These are phyloP conservation scores for Carabus problematicus DNA, from an alignment of 2,888 invertebrate genomes.

Conservation along the genomic window DNA sequence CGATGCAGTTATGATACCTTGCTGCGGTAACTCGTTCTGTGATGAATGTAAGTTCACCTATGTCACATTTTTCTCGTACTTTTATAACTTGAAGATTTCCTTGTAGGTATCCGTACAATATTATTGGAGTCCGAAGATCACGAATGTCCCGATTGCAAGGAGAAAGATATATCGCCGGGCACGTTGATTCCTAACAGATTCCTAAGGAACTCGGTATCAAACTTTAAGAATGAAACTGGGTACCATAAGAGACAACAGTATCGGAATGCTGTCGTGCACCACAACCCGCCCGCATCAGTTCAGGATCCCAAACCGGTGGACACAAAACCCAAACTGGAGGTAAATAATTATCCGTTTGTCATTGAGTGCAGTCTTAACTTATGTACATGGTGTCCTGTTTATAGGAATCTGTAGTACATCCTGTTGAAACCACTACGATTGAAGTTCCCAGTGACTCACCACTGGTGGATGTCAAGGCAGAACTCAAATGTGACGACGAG, in stretches of 20 bases:
- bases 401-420: slow-evolving; percentile 38
- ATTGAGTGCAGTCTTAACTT: not conserved
- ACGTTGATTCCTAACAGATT: slow-evolving; percentile 92
- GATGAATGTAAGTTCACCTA: slow-evolving; percentile 84
- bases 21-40: slow-evolving; percentile 98
- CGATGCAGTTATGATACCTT: slow-evolving; percentile 97
- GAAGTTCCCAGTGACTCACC: slow-evolving; percentile 42
- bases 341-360: slow-evolving; percentile 15
- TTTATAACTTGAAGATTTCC: slow-evolving; percentile 37
- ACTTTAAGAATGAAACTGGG: slow-evolving; percentile 91
- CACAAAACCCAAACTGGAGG: slow-evolving; percentile 33
- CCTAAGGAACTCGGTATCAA: slow-evolving; percentile 85
- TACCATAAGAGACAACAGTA: slow-evolving; percentile 67
- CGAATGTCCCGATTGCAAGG: slow-evolving; percentile 93
- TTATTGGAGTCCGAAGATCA: slow-evolving; percentile 93
- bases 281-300: slow-evolving; percentile 16
- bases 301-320: slow-evolving; percentile 9
- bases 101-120: slow-evolving; percentile 82
- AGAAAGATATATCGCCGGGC: slow-evolving; percentile 90
- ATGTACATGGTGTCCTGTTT: slow-evolving; percentile 20
- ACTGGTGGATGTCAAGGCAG: slow-evolving; percentile 43
- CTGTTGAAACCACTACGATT: slow-evolving; percentile 42
- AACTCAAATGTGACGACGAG: slow-evolving; percentile 34
- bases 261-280: slow-evolving; percentile 30
- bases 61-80: slow-evolving; percentile 7